Evolutionary conservation across 2,888 invertebrate genomes (phyloP).

Genomic region (Bellardia bayeri): DNA sequence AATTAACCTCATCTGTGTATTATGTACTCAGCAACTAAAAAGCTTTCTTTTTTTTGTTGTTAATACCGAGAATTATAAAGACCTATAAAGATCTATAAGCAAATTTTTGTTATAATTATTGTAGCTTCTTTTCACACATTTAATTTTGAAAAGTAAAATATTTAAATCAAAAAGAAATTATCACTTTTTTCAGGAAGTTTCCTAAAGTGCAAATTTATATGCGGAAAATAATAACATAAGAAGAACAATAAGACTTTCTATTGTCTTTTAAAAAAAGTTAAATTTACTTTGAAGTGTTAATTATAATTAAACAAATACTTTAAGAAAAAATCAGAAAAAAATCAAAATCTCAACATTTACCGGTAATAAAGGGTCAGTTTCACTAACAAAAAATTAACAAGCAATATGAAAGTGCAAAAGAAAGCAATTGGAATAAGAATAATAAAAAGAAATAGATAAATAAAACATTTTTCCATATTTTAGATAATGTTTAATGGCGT

Average conservation of each 20-base stretch:
- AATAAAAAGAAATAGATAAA: too few species aligned
- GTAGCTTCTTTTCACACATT: neutral
- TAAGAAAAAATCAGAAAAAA: neutral
- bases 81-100: neutral
- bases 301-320: neutral
- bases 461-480: too few species aligned
- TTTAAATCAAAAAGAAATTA: too few species aligned
- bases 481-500: too few species aligned
- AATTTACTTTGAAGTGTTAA: neutral
- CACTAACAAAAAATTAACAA: too few species aligned
- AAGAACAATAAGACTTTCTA: neutral
- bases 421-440: too few species aligned
- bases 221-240: neutral
- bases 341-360: neutral
- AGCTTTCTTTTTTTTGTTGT: neutral
- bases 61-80: too few species aligned
- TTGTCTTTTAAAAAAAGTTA: neutral
- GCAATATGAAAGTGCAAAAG: too few species aligned
- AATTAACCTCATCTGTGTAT: conserved; percentile 6
- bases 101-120: neutral
- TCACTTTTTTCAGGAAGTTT: neutral
- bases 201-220: neutral
- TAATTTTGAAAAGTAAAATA: neutral
- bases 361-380: too few species aligned
- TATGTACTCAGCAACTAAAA: conserved; percentile 9